These are phyloP conservation scores for Ctenoplectra terminalis DNA, from an alignment of 1,140 invertebrate genomes.

Conservation along the genomic window DNA sequence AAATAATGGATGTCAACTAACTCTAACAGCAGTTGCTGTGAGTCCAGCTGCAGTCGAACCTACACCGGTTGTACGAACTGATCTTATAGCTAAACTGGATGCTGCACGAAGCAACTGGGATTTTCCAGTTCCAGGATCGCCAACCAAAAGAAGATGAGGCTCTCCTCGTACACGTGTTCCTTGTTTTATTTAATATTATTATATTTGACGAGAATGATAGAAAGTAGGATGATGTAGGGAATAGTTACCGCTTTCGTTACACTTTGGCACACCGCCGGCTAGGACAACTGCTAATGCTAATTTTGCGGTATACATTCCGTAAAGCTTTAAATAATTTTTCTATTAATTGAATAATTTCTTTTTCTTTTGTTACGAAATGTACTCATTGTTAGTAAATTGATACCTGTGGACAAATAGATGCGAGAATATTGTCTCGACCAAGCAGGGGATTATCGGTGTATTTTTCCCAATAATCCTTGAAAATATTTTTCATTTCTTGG, in stretches of 20 bases:
- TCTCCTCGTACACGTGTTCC: constrained; percentile 87
- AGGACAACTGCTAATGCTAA: constrained; percentile 90
- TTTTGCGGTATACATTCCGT: constrained; percentile 94
- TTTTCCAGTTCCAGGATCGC: constrained; percentile 96
- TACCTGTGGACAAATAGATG: constrained; percentile 93
- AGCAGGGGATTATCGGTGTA: constrained; percentile 86
- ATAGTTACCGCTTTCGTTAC: constrained; percentile 82
- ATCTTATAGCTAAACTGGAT: constrained; percentile 88
- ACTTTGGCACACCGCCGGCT: constrained; percentile 87
- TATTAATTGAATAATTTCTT: background rate
- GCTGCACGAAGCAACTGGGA: constrained; percentile 93
- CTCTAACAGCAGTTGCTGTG: constrained; percentile 93
- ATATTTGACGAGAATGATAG: constrained; percentile 27
- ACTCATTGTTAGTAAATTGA: background rate
- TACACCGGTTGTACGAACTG: constrained; percentile 93
- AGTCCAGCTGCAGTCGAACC: constrained; percentile 94
- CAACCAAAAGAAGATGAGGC: constrained; percentile 93
- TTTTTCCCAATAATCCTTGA: constrained; percentile 89
- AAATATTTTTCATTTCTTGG: constrained; percentile 88
- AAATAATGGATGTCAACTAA: constrained; percentile 72
- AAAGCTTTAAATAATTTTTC: constrained; percentile 86
- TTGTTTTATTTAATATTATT: constrained; percentile 47
- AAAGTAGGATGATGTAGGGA: background rate
- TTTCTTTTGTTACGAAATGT: background rate
- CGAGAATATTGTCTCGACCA: constrained; percentile 91